Conservation (phyloP, 1,140 invertebrate species). For the Hermetia illucens region DNA sequence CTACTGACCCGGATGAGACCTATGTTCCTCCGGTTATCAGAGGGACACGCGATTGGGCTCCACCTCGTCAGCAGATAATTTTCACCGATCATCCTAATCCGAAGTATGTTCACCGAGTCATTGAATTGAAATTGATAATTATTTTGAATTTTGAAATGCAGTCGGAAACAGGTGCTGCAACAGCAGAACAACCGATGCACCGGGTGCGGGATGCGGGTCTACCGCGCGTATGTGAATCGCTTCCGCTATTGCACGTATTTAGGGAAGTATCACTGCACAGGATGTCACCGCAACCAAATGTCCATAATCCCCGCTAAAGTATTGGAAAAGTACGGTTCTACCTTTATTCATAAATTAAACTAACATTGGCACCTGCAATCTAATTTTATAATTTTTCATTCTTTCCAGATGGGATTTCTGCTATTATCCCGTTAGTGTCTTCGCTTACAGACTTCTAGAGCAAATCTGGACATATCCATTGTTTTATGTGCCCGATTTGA, state of each 20-base stretch:
- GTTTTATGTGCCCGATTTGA: slow-evolving; percentile 59
- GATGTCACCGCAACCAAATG: slow-evolving; percentile 67
- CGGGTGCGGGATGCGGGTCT: slow-evolving; percentile 71
- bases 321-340: slow-evolving; percentile 45
- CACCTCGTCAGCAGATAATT: slow-evolving; percentile 71
- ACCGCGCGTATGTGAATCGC: slow-evolving; percentile 50
- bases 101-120: slow-evolving; percentile 38
- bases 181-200: slow-evolving; percentile 73
- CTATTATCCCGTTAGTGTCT: slow-evolving; percentile 63
- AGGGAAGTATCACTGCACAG: slow-evolving; percentile 78
- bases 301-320: slow-evolving; percentile 65
- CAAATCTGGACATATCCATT: slow-evolving; percentile 66
- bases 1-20: slow-evolving; percentile 46
- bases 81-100: slow-evolving; percentile 58
- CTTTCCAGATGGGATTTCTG: slow-evolving; percentile 33
- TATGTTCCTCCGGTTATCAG: slow-evolving; percentile 33
- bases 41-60: slow-evolving; percentile 72
- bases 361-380: not conserved
- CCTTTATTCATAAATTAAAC: not conserved
- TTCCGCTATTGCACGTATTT: slow-evolving; percentile 76
- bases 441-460: slow-evolving; percentile 61
- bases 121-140: slow-evolving; percentile 2
- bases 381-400: slow-evolving; percentile 1
- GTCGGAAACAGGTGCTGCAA: slow-evolving; percentile 46
- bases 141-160: slow-evolving; percentile 27